phyloP scores from a whole-genome alignment of 2,113 vertebrate species.

The Cyprinodon brontotheroides region DNA sequence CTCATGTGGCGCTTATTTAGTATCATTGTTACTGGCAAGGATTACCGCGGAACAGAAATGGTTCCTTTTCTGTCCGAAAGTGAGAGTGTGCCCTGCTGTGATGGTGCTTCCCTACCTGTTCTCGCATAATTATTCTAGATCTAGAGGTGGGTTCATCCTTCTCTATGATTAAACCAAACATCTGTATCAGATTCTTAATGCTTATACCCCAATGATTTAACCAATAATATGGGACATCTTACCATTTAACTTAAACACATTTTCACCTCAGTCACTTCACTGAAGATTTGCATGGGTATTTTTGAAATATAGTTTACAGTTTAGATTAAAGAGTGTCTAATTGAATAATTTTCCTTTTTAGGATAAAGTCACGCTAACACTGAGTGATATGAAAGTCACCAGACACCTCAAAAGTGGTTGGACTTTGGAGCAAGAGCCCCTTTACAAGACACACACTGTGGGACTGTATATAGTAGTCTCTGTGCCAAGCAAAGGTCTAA shows the following conservation, averaged over 20 bases:
- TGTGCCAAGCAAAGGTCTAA: slow-evolving; percentile 72
- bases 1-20: too few species aligned
- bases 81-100: slow-evolving; percentile 86
- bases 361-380: slow-evolving; percentile 60
- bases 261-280: too few species aligned
- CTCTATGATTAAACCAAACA: neutral
- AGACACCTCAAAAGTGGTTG: slow-evolving; percentile 9
- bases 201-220: too few species aligned
- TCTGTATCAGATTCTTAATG: too few species aligned
- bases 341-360: slow-evolving; percentile 19
- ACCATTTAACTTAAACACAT: too few species aligned
- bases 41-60: slow-evolving; percentile 69
- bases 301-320: too few species aligned
- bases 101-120: slow-evolving; percentile 85
- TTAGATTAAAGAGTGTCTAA: neutral
- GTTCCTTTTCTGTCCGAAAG: slow-evolving; percentile 80
- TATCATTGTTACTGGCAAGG: slow-evolving; percentile 66
- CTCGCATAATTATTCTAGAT: slow-evolving; percentile 79
- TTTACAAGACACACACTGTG: slow-evolving; percentile 79
- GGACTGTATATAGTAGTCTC: slow-evolving; percentile 83
- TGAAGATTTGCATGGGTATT: too few species aligned
- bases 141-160: slow-evolving; percentile 68
- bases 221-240: too few species aligned
- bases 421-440: slow-evolving; percentile 10
- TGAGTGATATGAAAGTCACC: slow-evolving; percentile 69